Evolutionary conservation across 2,888 invertebrate species (phyloP), one percentile per base, ranked within the genome.

Genomic region (Parnassius glacialis): DNA sequence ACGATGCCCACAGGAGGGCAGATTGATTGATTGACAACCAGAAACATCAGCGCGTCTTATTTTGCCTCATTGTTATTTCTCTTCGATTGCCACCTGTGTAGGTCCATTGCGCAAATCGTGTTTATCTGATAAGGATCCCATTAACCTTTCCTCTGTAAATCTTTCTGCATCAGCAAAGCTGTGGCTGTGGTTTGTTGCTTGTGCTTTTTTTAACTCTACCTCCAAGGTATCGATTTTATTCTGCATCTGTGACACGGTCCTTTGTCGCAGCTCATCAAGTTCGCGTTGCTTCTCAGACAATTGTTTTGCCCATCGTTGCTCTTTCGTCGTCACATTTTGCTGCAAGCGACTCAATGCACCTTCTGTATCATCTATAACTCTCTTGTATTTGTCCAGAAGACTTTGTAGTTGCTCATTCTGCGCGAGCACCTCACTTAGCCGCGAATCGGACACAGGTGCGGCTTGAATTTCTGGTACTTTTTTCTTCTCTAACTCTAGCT

Each of bases 301-400:
- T 81, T 94, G 93, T 66, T 90, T 90, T 74, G 93, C 92, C 96
- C 96, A 96, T 70, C 93, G 93, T 70, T 92, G 92, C 86, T 97
- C 96, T 81, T 95, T 95, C 64, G 92, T 88, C 72, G 95, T 94
- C 70, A 96, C 94, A 75, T 95, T 94, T 68, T 90, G 93, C 80
- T 96, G 95, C 68, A 96, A 92, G 76, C 94, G 94, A 73, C 94
- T 94, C 70, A 97, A 85, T 79, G 95, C 94, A 61, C 93, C 93
- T 82, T 96, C 96, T 70, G 96, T 96, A 77, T 96, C 95, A 69
- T 94, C 93, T 67, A 96, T 95, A 70, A 95, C 93, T 75, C 89
- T 93, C 84, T 95, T 95, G 78, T 96, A 95, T 81, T 95, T 93
- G 67, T 93, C 92, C 57, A 95, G 93, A 76, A 94, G 92, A 52